Base-by-base conservation (phyloP, 2,113 vertebrate species). In the Oryzias woworae region DNA sequence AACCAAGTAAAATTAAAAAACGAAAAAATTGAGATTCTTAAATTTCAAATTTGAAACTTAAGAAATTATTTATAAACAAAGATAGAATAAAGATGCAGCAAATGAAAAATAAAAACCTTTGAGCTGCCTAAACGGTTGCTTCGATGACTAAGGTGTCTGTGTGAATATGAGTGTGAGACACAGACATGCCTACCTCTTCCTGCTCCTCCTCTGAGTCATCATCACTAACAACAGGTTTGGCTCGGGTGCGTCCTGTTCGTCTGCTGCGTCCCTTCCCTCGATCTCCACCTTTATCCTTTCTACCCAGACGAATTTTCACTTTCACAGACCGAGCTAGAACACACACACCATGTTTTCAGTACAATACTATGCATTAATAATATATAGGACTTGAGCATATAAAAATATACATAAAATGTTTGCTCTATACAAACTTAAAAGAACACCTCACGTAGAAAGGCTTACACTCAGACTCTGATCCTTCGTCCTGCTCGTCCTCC, bases 171-270 rank as follows among this genome's bases (percentile, higher is more conserved):
- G 31, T 2, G 31, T 12, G 36, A 36, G 36, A 48, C 42, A n/a
- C 46, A 46, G 6, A 49, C 2, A 5, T 4, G 50, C 41, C 90
- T 81, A 95, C 96, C 95, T 98, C 96, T 71, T 98, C 95, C 78
- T 93, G 95, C 66, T 98, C 95, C 26, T 97, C 96, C 28, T 98
- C 96, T 0, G 94, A 96, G 74, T 97, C 96, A 0, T 98, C 96
- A 0, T 98, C 96, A n/a, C 96, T 96, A 54, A 98, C 94, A 0
- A 98, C 95, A 0, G 95, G 95, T 76, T 96, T 98, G 75, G 95
- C 95, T 68, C 95, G 84, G 60, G 91, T 93, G 0, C 96, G 93
- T 50, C 94, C 94, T 0, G 88, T 88, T 23, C 96, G 90, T 47
- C 95, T 89, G 4, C 94, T 92, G 1, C 95, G 94, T 14, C 86